A percentile compares a stretch with the other conserved stretches of the same genome.
Evolutionary conservation across 2,888 invertebrate species (phyloP).

Genomic region (Philaethria dido): DNA sequence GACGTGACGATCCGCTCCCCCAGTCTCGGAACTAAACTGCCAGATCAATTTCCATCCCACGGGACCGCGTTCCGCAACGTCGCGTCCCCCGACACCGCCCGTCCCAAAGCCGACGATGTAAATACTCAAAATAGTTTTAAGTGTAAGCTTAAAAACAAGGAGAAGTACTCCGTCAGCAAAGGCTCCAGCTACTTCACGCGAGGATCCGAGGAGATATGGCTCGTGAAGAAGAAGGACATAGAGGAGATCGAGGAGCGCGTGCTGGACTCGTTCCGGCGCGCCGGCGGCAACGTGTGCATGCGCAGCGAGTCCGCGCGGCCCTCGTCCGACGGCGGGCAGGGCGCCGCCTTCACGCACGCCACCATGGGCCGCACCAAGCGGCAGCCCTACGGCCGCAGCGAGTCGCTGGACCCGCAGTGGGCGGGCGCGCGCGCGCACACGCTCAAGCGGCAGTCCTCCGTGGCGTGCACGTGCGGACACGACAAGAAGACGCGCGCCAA

Average conservation of each 20-base stretch:
- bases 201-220: conserved; percentile 79
- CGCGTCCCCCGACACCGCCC: conserved; percentile 64
- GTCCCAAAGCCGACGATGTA: conserved; percentile 59
- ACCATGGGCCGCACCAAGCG: conserved; percentile 65
- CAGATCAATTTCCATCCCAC: conserved; percentile 76
- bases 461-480: conserved; percentile 77
- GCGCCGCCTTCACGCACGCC: conserved; percentile 59
- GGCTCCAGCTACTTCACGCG: conserved; percentile 77
- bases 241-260: conserved; percentile 79
- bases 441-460: conserved; percentile 72
- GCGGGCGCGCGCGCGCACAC: conserved; percentile 69
- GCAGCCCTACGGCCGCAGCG: conserved; percentile 69
- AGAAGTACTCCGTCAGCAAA: conserved; percentile 73
- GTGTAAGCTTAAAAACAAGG: conserved; percentile 71
- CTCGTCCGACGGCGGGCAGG: conserved; percentile 65
- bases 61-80: conserved; percentile 79
- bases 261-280: conserved; percentile 72
- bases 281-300: conserved; percentile 64
- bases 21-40: conserved; percentile 70
- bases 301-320: conserved; percentile 60
- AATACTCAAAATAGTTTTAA: conserved; percentile 68
- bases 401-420: conserved; percentile 73
- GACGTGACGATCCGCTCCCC: conserved; percentile 77
- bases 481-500: conserved; percentile 73
- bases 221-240: conserved; percentile 80